Evolutionary conservation across 2,888 invertebrate genomes (phyloP), one percentile per base, ranked within the genome.

Genomic region (Drosophila rubida): DNA sequence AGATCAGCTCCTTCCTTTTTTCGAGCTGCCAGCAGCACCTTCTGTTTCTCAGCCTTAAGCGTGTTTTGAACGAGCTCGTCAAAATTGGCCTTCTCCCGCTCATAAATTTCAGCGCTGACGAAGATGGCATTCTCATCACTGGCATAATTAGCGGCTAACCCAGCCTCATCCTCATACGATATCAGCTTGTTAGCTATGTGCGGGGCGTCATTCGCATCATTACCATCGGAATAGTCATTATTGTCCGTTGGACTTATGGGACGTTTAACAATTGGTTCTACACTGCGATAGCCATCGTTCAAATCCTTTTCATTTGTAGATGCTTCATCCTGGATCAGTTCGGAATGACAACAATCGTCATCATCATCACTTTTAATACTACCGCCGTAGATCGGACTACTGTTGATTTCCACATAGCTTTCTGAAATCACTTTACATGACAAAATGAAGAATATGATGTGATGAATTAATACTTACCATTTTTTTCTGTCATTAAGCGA

Each of bases 101-200:
- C 37, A 22, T 60, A 60, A 2, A 27, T 45, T 2, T 60, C 53
- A 6, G 45, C n/a, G 35, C 53, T 53, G 1, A 60, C 60, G 22
- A 37, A 53, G 3, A 53, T 60, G 8, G 45, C 54, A 45, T 60
- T 37, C 16, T 60, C 60, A 45, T 60, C 60, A 14, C 25, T 45
- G 8, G 60, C 37, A 9, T 53, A 60, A 9, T 53, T 35, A 9
- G 16, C 37, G 9, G 6, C 16, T 9, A 58, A 11, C 4, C 19
- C 57, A 11, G 14, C 23, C 8, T 25, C 35, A 5, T 45, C 23
- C 14, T 35, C 35, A 7, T 35, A 11, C 4, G 1, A 2, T n/a
- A 16, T 16, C 4, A 13, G 8, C n/a, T 19, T 32, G 14, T 8
- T 9, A 25, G 4, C 27, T 14, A 11, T 2, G 25, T 14, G 14